Evolutionary conservation across 2,797 vertebrate genomes (phyloP).

Genomic region (Aldrovandia affinis): DNA sequence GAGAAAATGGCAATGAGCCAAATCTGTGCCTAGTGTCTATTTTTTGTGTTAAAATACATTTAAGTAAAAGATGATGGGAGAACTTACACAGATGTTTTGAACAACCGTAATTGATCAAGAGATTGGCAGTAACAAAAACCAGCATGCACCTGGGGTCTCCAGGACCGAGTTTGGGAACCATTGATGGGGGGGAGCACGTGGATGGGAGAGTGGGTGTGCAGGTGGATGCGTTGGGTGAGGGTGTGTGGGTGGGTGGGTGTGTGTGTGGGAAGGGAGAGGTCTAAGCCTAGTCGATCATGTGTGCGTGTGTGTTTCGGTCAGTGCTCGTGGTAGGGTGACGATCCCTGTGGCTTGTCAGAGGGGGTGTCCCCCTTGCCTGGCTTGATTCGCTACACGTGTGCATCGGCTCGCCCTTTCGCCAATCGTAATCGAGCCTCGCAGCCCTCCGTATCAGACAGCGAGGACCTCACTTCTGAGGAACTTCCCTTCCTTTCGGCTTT

Average conservation of each 20-base stretch:
- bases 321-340: no score
- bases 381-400: background rate
- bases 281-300: constrained; percentile 31
- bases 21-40: no score
- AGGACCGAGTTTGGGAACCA: no score
- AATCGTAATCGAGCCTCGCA: constrained; percentile 3
- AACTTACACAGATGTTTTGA: no score
- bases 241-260: constrained; percentile 41
- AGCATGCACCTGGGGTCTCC: no score
- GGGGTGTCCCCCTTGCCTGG: constrained; percentile 13
- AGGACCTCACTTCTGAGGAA: constrained; percentile 29
- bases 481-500: constrained; percentile 33
- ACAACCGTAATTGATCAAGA: no score
- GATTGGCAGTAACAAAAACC: no score
- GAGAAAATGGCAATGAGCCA: no score
- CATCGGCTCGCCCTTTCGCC: background rate
- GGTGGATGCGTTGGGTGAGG: background rate
- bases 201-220: background rate
- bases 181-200: background rate
- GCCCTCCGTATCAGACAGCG: constrained; percentile 21
- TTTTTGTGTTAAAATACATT: no score
- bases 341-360: background rate
- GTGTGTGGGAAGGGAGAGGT: constrained; percentile 33
- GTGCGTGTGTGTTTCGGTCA: constrained; percentile 31
- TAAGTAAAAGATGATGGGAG: no score